phyloP scores from a whole-genome alignment of 2,888 invertebrate genomes.

The Amphipyra tragopoginis region DNA sequence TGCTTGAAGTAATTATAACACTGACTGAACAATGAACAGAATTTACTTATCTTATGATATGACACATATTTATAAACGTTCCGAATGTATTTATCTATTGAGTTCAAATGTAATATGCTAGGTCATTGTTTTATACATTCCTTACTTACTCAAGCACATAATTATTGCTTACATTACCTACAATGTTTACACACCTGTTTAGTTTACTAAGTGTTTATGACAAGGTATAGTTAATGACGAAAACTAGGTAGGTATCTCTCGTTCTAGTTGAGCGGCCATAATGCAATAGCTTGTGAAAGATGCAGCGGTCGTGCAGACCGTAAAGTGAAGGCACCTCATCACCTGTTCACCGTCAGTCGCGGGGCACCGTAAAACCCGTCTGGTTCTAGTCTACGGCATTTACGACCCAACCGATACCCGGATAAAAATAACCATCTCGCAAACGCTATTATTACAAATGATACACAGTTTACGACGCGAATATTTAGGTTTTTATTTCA shows the following conservation, averaged over 20 bases:
- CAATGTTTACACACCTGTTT: conserved; percentile 11
- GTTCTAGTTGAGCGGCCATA: conserved; percentile 55
- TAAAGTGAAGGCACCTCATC: conserved; percentile 73
- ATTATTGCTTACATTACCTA: conserved; percentile 6
- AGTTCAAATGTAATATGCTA: conserved; percentile 28
- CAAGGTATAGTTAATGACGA: neutral
- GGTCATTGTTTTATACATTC: neutral
- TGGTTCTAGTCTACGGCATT: conserved; percentile 86
- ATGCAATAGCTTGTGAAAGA: conserved; percentile 65
- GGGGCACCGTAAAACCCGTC: conserved; percentile 82
- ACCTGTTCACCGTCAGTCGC: conserved; percentile 75
- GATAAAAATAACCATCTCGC: conserved; percentile 85
- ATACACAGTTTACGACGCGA: conserved; percentile 72
- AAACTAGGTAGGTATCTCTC: conserved; percentile 36
- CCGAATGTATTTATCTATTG: neutral
- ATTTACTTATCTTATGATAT: too few species aligned
- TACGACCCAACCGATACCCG: conserved; percentile 83
- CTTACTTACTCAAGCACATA: conserved; percentile 2
- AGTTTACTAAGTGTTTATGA: too few species aligned
- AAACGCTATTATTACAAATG: conserved; percentile 74
- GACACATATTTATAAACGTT: too few species aligned
- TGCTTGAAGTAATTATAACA: neutral
- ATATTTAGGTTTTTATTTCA: conserved; percentile 86
- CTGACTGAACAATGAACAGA: neutral
- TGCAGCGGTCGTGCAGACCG: conserved; percentile 61